Percentiles rank a stretch among this genome's conserved stretches.
Evolutionary conservation across 2,113 vertebrate genomes (phyloP).

Genomic region (Todiramphus saurophagus): DNA sequence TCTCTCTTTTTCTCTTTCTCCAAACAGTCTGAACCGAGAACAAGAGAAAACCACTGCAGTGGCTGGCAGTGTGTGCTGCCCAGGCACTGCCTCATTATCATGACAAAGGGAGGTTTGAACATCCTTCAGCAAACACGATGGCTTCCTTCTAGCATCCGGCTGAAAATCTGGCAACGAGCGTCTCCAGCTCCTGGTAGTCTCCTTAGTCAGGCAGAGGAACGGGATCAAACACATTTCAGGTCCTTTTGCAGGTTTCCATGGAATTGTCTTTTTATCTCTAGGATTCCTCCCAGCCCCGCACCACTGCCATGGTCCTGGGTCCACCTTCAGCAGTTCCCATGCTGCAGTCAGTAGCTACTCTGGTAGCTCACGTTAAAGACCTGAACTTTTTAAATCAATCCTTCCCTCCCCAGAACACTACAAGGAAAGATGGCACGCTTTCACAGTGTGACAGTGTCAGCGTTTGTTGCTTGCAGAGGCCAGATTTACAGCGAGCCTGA

Average conservation of each 20-base stretch:
- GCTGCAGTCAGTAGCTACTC: background rate
- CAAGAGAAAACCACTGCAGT: background rate
- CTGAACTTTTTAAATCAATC: background rate
- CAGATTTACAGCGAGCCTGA: constrained; percentile 18
- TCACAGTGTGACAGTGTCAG: background rate
- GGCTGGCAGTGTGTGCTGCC: constrained; percentile 20
- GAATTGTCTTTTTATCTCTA: background rate
- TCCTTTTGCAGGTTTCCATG: background rate
- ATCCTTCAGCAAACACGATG: background rate
- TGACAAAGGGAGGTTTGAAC: constrained; percentile 32
- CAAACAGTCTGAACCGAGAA: background rate
- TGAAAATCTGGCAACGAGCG: background rate
- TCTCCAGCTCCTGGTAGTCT: background rate
- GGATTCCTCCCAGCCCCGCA: background rate
- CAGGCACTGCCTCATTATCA: constrained; percentile 30
- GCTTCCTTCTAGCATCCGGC: background rate
- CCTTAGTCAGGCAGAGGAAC: background rate
- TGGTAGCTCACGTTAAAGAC: background rate
- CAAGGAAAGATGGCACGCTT: background rate
- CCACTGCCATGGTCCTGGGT: background rate
- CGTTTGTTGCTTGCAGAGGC: constrained; percentile 37
- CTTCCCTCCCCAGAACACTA: background rate
- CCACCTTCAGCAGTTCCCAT: background rate
- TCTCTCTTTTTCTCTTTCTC: background rate
- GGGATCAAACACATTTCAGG: background rate